These are phyloP conservation scores for Allolobophora icterica DNA, from an alignment of 2,888 invertebrate species.

Conservation along the genomic window DNA sequence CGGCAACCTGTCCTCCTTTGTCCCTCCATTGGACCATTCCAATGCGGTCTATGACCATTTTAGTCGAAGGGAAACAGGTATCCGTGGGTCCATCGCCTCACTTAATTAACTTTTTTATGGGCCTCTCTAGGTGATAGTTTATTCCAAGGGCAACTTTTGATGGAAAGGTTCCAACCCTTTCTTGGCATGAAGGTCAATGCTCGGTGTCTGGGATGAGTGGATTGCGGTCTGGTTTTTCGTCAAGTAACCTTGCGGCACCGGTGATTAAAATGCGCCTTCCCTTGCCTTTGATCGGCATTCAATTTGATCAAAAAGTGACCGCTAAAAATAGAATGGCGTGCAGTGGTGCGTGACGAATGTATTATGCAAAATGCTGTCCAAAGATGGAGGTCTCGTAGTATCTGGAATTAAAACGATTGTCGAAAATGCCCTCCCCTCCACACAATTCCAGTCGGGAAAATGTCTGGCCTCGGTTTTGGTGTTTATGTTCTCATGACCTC, in stretches of 20 bases:
- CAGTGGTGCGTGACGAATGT: neutral
- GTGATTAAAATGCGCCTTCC: slow-evolving; percentile 1
- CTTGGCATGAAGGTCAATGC: neutral
- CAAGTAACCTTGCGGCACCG: neutral
- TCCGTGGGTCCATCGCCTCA: neutral
- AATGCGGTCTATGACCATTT: slow-evolving; percentile 26
- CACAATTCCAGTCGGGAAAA: neutral
- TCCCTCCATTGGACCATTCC: slow-evolving; percentile 21
- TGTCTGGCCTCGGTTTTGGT: neutral
- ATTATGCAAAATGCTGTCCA: neutral
- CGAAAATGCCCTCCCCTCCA: neutral
- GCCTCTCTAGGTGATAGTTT: neutral
- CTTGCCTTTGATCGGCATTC: neutral
- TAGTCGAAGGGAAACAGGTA: slow-evolving; percentile 23
- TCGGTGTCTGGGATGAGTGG: neutral
- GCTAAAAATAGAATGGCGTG: neutral
- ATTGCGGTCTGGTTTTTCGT: neutral
- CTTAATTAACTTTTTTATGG: neutral
- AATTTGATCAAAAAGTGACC: neutral
- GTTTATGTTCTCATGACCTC: neutral
- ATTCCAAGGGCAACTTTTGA: neutral
- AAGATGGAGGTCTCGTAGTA: neutral
- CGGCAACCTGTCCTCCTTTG: slow-evolving; percentile 21
- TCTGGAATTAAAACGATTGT: neutral
- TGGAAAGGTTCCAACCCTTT: neutral